Conservation (phyloP, 2,113 vertebrate species). For the Vulpes vulpes region DNA sequence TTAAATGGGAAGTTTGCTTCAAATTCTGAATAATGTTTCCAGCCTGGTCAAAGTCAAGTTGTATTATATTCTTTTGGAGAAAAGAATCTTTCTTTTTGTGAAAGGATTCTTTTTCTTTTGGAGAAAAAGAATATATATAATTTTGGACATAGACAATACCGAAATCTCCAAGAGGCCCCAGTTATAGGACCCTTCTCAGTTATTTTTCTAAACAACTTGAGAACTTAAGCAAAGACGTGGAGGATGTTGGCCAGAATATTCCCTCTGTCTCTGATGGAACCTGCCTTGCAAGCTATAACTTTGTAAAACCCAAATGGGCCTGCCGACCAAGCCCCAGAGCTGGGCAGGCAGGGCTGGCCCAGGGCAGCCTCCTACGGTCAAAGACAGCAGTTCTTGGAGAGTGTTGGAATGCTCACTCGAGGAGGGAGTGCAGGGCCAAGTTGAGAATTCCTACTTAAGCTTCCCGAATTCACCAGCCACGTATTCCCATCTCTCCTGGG, state of each 20-base stretch:
- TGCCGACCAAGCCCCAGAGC: background rate
- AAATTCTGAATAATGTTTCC: background rate
- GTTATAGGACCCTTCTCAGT: background rate
- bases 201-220: background rate
- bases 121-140: background rate
- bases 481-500: background rate
- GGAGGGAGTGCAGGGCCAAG: background rate
- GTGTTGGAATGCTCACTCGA: accelerated
- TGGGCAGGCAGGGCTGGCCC: background rate
- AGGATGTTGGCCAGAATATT: background rate
- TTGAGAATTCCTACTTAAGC: background rate
- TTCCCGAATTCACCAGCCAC: background rate
- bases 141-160: background rate
- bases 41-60: background rate
- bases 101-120: background rate
- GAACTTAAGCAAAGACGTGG: background rate
- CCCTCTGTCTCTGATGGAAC: background rate
- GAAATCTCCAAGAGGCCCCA: background rate
- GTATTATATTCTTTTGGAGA: background rate
- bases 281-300: background rate
- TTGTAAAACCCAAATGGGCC: background rate
- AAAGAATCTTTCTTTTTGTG: background rate
- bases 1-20: background rate
- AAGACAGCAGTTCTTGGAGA: background rate
- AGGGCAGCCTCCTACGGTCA: background rate